Percentiles rank a stretch among this genome's conserved stretches.
phyloP scores from a whole-genome alignment of 2,797 vertebrate genomes.

The Gymnopithys bicolor region DNA sequence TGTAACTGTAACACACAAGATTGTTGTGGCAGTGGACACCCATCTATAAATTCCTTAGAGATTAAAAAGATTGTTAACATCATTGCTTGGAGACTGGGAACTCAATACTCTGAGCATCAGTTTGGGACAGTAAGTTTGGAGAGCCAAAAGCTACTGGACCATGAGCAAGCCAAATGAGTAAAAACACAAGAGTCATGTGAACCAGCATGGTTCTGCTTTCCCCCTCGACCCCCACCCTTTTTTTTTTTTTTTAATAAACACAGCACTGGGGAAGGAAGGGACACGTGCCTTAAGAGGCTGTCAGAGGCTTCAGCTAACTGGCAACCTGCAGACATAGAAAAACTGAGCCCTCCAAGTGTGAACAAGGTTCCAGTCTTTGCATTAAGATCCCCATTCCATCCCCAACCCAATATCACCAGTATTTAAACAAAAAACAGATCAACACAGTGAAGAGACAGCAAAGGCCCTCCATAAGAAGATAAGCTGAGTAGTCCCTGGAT shows the following conservation, averaged over 20 bases:
- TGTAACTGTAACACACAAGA: neutral
- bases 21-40: neutral
- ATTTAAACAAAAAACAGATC: neutral
- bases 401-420: neutral
- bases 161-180: neutral
- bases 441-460: neutral
- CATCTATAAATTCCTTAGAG: neutral
- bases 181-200: neutral
- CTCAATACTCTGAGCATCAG: neutral
- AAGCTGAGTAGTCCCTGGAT: neutral
- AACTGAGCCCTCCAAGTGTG: neutral
- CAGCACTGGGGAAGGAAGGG: neutral
- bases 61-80: neutral
- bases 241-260: neutral
- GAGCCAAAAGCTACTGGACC: neutral
- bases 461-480: neutral
- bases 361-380: neutral
- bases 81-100: neutral
- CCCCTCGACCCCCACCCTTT: accelerated
- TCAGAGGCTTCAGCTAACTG: neutral
- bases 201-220: neutral
- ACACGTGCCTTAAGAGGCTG: neutral
- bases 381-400: neutral
- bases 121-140: neutral
- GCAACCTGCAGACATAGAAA: neutral